Evolutionary conservation across 1,140 invertebrate genomes (phyloP).

Genomic region (Tetranychus urticae): DNA sequence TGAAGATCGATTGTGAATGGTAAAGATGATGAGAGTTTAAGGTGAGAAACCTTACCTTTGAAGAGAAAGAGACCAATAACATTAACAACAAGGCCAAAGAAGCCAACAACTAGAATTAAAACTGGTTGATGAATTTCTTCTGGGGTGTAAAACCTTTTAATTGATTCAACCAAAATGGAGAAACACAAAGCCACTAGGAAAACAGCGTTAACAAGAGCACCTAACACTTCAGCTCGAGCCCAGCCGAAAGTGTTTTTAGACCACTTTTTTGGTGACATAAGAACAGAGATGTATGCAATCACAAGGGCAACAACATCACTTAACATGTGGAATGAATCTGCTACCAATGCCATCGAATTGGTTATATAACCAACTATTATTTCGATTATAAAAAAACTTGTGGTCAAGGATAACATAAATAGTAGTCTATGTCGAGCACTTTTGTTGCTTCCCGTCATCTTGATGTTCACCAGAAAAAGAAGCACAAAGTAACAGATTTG

Average conservation of each 20-base stretch:
- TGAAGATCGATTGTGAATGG: too few relatives aligned
- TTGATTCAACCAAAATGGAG: conserved; percentile 28
- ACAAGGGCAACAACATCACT: conserved; percentile 15
- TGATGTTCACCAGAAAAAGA: too few relatives aligned
- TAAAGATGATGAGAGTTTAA: too few relatives aligned
- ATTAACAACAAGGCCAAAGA: conserved; percentile 25
- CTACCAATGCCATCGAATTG: conserved; percentile 27
- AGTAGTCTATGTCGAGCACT: background rate
- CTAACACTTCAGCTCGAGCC: conserved; percentile 29
- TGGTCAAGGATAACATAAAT: background rate
- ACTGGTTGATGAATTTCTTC: conserved; percentile 31
- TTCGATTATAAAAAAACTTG: conserved; percentile 17
- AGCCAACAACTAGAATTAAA: conserved; percentile 26
- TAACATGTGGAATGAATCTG: conserved; percentile 31
- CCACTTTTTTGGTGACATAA: conserved; percentile 15
- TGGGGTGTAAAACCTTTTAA: conserved; percentile 18
- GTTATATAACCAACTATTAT: conserved; percentile 27
- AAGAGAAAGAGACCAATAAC: conserved; percentile 27
- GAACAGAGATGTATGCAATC: background rate
- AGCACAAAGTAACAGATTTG: too few relatives aligned
- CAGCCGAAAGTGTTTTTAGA: conserved; percentile 29
- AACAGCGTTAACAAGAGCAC: conserved; percentile 29
- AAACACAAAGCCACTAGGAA: conserved; percentile 30
- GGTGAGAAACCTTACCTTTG: conserved; percentile 8
- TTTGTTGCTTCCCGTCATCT: too few relatives aligned